Conservation (phyloP, 1,140 invertebrate species). For the Dreissena polymorpha region DNA sequence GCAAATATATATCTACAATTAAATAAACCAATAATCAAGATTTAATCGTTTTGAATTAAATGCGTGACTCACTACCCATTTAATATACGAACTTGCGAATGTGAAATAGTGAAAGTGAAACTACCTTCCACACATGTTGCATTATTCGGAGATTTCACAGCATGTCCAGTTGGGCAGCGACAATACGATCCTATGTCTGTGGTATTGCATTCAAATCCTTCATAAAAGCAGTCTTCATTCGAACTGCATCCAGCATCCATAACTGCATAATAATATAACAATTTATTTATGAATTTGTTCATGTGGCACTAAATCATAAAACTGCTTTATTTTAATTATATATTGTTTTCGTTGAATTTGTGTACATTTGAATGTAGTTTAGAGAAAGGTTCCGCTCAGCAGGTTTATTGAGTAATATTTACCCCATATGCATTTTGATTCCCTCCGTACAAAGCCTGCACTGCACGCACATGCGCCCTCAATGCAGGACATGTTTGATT, state of each 20-base stretch:
- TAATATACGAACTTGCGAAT: too few species aligned
- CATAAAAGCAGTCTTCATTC: not conserved
- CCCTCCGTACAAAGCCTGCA: not conserved
- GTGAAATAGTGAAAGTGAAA: too few species aligned
- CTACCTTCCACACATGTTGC: not conserved
- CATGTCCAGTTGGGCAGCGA: conserved; percentile 1
- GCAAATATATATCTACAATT: too few species aligned
- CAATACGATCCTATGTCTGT: not conserved
- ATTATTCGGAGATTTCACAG: not conserved
- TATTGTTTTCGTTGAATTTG: not conserved
- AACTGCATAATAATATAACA: not conserved
- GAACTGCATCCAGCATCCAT: not conserved
- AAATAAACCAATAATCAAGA: too few species aligned
- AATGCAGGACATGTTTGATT: not conserved
- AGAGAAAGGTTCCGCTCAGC: not conserved
- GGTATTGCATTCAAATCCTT: not conserved
- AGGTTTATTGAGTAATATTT: not conserved
- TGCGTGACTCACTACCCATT: too few species aligned
- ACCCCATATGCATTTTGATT: not conserved
- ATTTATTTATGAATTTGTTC: conserved; percentile 2
- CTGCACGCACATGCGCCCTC: not conserved
- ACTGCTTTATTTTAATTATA: not conserved
- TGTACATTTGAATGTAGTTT: not conserved
- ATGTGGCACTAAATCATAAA: not conserved
- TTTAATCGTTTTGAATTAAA: too few species aligned